Base-by-base conservation (phyloP, 2,888 invertebrate species). In the Phortica magna region DNA sequence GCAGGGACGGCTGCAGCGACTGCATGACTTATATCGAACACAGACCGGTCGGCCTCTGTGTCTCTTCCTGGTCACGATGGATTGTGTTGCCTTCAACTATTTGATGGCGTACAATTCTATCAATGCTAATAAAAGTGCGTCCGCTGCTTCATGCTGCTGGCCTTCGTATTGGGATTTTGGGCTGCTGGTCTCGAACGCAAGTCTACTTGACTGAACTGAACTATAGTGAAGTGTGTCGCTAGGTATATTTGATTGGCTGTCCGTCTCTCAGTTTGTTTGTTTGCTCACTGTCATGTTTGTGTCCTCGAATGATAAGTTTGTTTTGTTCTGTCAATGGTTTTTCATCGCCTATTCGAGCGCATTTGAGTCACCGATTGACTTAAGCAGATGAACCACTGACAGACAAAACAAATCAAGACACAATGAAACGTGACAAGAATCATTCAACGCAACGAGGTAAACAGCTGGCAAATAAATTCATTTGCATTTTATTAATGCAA, bases 291-390 rank as follows among this genome's bases (percentile, higher is more conserved):
- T 17, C 61, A 19, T 48, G 68, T 68, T 14, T 41, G 17, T 42
- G 14, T 48, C 5, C 68, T 42, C n/a, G 17, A 39, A 19, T 48
- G 42, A 70, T 70, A 48, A 73, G 14, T 42, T 59, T 73, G 17
- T 41, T 41, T 41, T 39, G 39, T 43, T 39, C 71, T 71, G 41
- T 6, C 48, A 41, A 7, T 17, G 55, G 7, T 48, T 41, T n/a
- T n/a, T 41, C 41, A 41, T 17, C 19, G 48, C 48, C n/a, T 48
- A 68, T 68, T 68, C 43, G 43, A 68, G 68, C 68, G 48, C 43
- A 43, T 43, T 17, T 43, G 19, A 68, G 19, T 7, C 68, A 68
- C 14, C 19, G 68, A 68, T 68, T 68, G 68, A 43, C 48, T 19
- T 17, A 73, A 22, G 14, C 19, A 19, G 73, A 59, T 10, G 17